Conservation (phyloP, 1,140 invertebrate species). For the Listronotus oregonensis region DNA sequence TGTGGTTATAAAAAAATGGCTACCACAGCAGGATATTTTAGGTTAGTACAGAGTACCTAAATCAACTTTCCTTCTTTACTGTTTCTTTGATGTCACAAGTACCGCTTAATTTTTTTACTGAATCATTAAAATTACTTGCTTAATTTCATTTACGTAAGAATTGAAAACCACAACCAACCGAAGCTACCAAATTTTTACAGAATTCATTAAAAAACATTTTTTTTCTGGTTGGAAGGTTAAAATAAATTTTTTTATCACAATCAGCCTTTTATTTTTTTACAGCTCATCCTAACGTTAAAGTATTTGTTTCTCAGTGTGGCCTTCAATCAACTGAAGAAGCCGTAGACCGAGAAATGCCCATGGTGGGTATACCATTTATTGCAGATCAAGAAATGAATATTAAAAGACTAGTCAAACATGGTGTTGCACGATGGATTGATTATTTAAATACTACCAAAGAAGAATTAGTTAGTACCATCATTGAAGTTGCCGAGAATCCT, state of each 20-base stretch:
- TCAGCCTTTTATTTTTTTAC: conserved; percentile 20
- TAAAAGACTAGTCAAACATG: conserved; percentile 36
- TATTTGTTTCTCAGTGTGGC: conserved; percentile 61
- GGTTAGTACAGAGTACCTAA: conserved; percentile 51
- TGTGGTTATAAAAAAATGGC: conserved; percentile 68
- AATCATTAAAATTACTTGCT: no score
- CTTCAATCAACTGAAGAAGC: conserved; percentile 60
- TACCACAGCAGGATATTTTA: conserved; percentile 73
- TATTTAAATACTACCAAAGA: conserved; percentile 37
- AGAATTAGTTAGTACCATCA: conserved; percentile 29
- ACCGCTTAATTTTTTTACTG: no score
- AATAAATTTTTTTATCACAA: conserved; percentile 31
- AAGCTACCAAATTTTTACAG: no score
- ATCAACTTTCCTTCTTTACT: no score
- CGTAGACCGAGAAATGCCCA: conserved; percentile 58
- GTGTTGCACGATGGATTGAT: conserved; percentile 44
- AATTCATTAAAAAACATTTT: no score
- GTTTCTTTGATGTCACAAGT: no score
- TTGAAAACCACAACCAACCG: no score
- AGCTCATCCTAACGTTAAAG: conserved; percentile 55
- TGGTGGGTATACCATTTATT: conserved; percentile 58
- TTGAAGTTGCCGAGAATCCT: conserved; percentile 38
- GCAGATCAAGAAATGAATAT: conserved; percentile 54
- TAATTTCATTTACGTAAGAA: no score
- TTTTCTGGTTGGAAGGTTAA: conserved; percentile 4